phyloP scores from a whole-genome alignment of 2,888 invertebrate genomes.

The Leptinotarsa juncta region DNA sequence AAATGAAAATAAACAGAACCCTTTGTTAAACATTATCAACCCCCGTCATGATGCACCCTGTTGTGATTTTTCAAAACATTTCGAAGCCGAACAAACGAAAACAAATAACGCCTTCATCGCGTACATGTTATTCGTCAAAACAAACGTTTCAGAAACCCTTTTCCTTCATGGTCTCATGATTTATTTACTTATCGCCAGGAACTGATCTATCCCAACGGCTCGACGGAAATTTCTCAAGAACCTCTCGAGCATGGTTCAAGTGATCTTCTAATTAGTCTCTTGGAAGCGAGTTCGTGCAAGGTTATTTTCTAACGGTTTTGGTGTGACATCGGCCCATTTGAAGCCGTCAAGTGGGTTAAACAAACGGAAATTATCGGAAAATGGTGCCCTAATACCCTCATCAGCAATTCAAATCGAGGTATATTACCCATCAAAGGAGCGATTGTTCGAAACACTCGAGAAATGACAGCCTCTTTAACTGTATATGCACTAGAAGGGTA shows the following conservation, averaged over 20 bases:
- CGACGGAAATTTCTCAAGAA: conserved; percentile 30
- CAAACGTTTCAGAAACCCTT: too few relatives aligned
- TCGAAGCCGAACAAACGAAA: background rate
- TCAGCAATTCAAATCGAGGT: too few relatives aligned
- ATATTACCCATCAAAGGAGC: too few relatives aligned
- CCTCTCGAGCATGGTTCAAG: conserved; percentile 20
- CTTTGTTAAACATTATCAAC: too few relatives aligned
- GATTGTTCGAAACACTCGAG: too few relatives aligned
- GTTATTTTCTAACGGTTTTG: conserved; percentile 11
- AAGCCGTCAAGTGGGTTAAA: conserved; percentile 15
- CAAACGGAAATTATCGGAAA: conserved; percentile 15
- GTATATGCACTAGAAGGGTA: too few relatives aligned
- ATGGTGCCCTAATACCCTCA: background rate
- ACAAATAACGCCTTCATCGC: background rate
- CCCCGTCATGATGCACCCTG: too few relatives aligned
- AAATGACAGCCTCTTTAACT: too few relatives aligned
- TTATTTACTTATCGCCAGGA: conserved; percentile 22
- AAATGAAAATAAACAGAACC: too few relatives aligned
- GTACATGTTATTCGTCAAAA: background rate
- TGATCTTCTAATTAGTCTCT: conserved; percentile 26
- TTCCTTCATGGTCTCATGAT: conserved; percentile 4
- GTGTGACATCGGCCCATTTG: conserved; percentile 18
- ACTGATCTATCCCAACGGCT: conserved; percentile 30
- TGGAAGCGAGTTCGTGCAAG: conserved; percentile 3
- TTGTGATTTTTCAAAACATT: too few relatives aligned